Conservation (phyloP, 2,113 vertebrate genomes). For the Naja naja region DNA sequence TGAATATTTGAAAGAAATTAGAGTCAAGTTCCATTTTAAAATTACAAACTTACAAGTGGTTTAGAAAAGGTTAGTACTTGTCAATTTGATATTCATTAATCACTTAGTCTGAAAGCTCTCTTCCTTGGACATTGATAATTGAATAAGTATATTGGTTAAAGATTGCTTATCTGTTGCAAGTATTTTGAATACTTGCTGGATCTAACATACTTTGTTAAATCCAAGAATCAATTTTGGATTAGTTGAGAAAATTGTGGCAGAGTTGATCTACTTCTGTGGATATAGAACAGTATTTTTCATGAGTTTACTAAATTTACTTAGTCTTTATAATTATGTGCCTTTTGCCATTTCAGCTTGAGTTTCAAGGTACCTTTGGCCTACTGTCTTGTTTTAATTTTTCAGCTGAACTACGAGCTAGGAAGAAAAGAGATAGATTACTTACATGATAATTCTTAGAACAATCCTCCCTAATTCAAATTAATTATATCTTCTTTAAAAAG, state of each 20-base stretch:
- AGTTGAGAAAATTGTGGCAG: not conserved
- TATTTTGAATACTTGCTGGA: not conserved
- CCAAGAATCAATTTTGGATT: not conserved
- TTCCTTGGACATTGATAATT: not conserved
- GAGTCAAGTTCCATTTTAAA: not conserved
- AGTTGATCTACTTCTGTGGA: not conserved
- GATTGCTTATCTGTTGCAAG: not conserved
- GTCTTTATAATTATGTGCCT: not conserved
- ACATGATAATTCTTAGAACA: not conserved
- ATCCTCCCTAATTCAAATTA: not conserved
- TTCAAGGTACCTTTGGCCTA: not conserved
- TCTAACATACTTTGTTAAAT: not conserved
- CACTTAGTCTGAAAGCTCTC: not conserved
- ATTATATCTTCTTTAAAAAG: not conserved
- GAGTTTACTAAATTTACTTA: not conserved
- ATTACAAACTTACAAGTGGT: not conserved
- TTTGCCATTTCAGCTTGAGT: not conserved
- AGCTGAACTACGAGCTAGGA: not conserved
- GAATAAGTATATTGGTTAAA: not conserved
- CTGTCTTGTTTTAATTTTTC: not conserved
- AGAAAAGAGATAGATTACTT: not conserved
- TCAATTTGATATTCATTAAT: not conserved
- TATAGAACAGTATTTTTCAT: not conserved
- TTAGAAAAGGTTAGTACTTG: not conserved
- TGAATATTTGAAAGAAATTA: not conserved